Evolutionary conservation across 2,888 invertebrate genomes (phyloP).

Genomic region (Tipula unca): DNA sequence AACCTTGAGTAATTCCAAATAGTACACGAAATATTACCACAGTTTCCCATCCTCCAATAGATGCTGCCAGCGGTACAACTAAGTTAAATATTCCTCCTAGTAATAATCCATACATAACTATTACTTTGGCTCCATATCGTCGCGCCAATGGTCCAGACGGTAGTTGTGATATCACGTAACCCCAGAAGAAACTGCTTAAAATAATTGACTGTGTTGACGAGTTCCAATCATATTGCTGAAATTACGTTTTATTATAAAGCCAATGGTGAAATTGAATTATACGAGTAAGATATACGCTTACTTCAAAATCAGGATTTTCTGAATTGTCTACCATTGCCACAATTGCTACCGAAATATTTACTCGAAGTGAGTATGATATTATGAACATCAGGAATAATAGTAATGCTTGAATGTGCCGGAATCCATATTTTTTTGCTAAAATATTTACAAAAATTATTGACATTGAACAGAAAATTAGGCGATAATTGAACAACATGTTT

Average conservation of each 20-base stretch:
- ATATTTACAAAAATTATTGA: constrained; percentile 22
- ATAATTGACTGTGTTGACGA: constrained; percentile 47
- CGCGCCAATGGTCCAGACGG: constrained; percentile 63
- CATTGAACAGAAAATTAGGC: no score
- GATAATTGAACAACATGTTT: no score
- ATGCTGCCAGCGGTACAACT: constrained; percentile 59
- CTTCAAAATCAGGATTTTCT: constrained; percentile 44
- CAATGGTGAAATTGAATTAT: background rate
- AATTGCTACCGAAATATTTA: constrained; percentile 60
- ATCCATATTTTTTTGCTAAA: constrained; percentile 39
- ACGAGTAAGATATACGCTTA: no score
- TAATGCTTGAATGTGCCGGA: constrained; percentile 53
- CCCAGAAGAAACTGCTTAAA: constrained; percentile 60
- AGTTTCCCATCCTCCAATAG: constrained; percentile 51
- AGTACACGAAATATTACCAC: constrained; percentile 45
- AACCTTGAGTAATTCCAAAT: constrained; percentile 56
- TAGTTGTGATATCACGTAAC: constrained; percentile 53
- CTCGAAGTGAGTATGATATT: constrained; percentile 54
- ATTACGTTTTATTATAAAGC: constrained; percentile 21
- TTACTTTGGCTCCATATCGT: constrained; percentile 57
- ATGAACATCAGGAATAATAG: constrained; percentile 52
- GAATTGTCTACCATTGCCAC: constrained; percentile 52
- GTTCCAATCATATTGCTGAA: constrained; percentile 53
- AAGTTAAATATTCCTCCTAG: constrained; percentile 58
- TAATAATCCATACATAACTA: constrained; percentile 48